Evolutionary conservation across 2,797 vertebrate genomes (phyloP), one percentile per base, ranked within the genome.

Genomic region (Gallinago stenura): DNA sequence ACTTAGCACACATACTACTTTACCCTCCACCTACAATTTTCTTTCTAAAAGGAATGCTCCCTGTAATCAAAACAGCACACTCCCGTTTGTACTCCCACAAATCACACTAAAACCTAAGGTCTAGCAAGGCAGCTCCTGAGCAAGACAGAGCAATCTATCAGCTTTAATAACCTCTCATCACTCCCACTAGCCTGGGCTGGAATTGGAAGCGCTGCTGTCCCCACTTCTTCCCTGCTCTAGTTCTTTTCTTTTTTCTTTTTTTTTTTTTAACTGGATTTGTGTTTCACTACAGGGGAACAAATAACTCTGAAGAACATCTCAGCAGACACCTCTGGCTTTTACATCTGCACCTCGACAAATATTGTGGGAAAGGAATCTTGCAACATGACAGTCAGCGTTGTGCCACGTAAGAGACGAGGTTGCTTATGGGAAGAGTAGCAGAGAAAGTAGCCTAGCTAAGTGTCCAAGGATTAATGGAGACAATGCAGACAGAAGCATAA

Each of bases 251-350:
- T 85, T 85, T 51, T 71, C 31, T 41, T 41, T 41, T 41, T 43
- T 26, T 62, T 58, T 83, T 85, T 54, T 73, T 25, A 61, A 48
- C 64, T 51, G 68, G 26, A 46, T 78, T 86, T 96, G 37, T 94
- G 25, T 94, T 89, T 95, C 21, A 12, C 69, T 87, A 92, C 98
- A 97, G 97, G 95, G 95, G 97, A 98, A 48, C 62, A 96, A 39
- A 65, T 99, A 95, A 97, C 98, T 26, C 97, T 99, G 60, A 99
- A 91, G 96, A 99, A 99, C 58, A 90, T 99, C 97, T 97, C 99
- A 3, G 96, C 61, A 2, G 98, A 99, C 0, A 98, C 97, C 5
- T 98, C 98, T 0, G 99, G 99, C 60, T 99, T 86, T 97, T 99
- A 98, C 95, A 92, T 96, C 94, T 99, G 99, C 96, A 98, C 98